Evolutionary conservation across 1,140 invertebrate genomes (phyloP).

Genomic region (Chelonus insularis): DNA sequence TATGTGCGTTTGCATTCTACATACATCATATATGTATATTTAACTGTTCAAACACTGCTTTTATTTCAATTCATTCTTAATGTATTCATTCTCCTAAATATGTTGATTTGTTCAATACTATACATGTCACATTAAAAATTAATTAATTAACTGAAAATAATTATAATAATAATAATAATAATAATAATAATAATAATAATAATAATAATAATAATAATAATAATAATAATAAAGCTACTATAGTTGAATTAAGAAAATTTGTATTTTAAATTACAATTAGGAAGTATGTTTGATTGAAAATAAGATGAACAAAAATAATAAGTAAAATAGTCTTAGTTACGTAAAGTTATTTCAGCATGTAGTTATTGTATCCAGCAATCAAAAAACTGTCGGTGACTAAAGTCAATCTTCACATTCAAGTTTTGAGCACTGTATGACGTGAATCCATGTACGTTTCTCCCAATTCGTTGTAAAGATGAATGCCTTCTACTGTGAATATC

Average conservation of each 20-base stretch:
- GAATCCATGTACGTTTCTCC: conserved; percentile 45
- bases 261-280: no score
- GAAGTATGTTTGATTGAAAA: no score
- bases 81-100: not conserved
- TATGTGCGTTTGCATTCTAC: conserved; percentile 45
- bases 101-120: not conserved
- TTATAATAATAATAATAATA: not conserved
- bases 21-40: conserved; percentile 13
- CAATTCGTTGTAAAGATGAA: conserved; percentile 46
- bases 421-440: conserved; percentile 44
- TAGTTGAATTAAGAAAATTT: no score
- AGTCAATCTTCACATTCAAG: conserved; percentile 40
- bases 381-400: no score
- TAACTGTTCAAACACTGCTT: not conserved
- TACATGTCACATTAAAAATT: not conserved
- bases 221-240: no score
- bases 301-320: no score
- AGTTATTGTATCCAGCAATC: no score
- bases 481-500: conserved; percentile 89
- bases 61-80: not conserved
- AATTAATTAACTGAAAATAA: not conserved
- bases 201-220: no score
- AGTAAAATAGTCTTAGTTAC: no score
- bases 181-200: not conserved
- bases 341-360: no score